These are phyloP conservation scores for Oryzias melastigma DNA, from an alignment of 2,113 vertebrate species.

Conservation along the genomic window DNA sequence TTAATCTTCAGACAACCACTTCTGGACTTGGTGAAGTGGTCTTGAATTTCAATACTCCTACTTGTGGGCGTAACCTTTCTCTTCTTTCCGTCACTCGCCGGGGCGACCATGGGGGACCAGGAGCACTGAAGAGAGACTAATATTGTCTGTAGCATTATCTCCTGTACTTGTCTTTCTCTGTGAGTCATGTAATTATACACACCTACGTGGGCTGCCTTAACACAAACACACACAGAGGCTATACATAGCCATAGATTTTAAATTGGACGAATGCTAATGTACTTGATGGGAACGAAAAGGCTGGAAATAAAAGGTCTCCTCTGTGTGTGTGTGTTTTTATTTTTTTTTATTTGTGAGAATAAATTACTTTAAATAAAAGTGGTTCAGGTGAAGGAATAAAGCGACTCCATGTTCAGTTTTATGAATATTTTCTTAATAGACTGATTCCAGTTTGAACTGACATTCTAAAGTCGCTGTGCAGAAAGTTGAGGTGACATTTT, in stretches of 20 bases:
- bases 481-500: neutral
- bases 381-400: conserved; percentile 41
- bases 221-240: conserved; percentile 29
- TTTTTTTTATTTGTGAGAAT: neutral
- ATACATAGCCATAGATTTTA: conserved; percentile 22
- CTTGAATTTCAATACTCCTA: conserved; percentile 75
- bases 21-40: conserved; percentile 72
- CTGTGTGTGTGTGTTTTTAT: neutral
- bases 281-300: conserved; percentile 36
- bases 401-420: conserved; percentile 11
- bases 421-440: conserved; percentile 13
- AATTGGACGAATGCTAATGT: conserved; percentile 50
- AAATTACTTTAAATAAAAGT: conserved; percentile 48
- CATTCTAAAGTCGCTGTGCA: neutral
- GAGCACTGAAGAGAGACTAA: conserved; percentile 58
- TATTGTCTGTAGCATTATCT: conserved; percentile 60
- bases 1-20: conserved; percentile 85
- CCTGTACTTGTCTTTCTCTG: conserved; percentile 48
- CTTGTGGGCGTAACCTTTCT: conserved; percentile 62
- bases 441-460: neutral
- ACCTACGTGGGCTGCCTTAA: conserved; percentile 62
- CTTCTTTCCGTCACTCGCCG: conserved; percentile 31
- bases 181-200: conserved; percentile 68
- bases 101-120: conserved; percentile 31
- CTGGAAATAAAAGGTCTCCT: conserved; percentile 17